A percentile compares a stretch with the other conserved stretches of the same genome.
phyloP scores from a whole-genome alignment of 1,140 invertebrate genomes.

The Trinorchestia longiramus region DNA sequence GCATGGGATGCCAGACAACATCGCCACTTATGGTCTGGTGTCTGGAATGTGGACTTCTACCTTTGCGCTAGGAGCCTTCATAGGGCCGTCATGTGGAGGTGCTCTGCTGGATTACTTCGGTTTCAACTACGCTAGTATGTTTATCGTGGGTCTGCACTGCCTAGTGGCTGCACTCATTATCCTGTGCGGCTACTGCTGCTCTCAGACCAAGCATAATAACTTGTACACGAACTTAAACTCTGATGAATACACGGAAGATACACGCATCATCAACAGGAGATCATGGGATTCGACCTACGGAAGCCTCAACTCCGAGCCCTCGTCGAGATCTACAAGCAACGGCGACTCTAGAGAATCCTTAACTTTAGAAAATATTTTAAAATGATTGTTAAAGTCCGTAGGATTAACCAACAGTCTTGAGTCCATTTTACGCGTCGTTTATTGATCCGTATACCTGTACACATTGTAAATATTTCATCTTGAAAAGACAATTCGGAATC shows the following conservation, averaged over 20 bases:
- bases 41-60: slow-evolving; percentile 88
- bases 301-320: slow-evolving; percentile 24
- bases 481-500: neutral
- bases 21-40: slow-evolving; percentile 86
- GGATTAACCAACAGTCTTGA: neutral
- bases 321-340: slow-evolving; percentile 8
- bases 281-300: slow-evolving; percentile 35
- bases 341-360: slow-evolving; percentile 42
- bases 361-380: slow-evolving; percentile 14
- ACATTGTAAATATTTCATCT: neutral
- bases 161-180: slow-evolving; percentile 56
- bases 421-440: neutral
- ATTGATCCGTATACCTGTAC: neutral
- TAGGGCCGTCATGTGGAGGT: slow-evolving; percentile 83
- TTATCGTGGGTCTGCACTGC: slow-evolving; percentile 72
- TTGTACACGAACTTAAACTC: slow-evolving; percentile 7
- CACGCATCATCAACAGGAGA: neutral
- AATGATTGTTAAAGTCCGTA: neutral
- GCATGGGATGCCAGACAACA: slow-evolving; percentile 81
- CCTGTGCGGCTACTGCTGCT: slow-evolving; percentile 50
- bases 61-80: slow-evolving; percentile 87
- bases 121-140: slow-evolving; percentile 79
- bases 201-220: neutral
- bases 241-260: neutral
- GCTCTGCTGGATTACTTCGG: slow-evolving; percentile 81